A percentile compares a stretch with the other conserved stretches of the same genome.
phyloP scores from a whole-genome alignment of 2,888 invertebrate genomes.

The Agrotis puta region DNA sequence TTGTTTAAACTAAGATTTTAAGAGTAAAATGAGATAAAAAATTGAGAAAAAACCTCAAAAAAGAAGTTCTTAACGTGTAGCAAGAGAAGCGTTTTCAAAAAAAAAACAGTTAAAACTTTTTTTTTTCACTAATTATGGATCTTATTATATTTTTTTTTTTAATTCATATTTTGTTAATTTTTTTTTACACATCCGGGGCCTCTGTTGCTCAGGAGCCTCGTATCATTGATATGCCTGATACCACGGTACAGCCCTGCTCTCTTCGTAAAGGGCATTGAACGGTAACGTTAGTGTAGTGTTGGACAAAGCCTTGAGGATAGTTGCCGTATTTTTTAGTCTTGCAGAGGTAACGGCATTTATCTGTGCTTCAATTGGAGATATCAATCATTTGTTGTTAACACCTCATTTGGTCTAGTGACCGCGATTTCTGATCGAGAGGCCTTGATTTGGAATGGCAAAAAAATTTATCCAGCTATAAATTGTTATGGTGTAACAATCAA shows the following conservation, averaged over 20 bases:
- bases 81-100: too few species aligned
- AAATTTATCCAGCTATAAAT: constrained; percentile 5
- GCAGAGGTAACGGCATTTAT: constrained; percentile 1
- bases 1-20: too few species aligned
- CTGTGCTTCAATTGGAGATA: constrained; percentile 8
- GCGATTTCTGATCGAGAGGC: neutral
- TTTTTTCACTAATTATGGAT: too few species aligned
- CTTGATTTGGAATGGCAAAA: constrained; percentile 2
- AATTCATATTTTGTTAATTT: too few species aligned
- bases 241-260: neutral
- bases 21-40: too few species aligned
- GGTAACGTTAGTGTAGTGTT: constrained; percentile 1
- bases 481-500: neutral
- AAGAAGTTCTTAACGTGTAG: too few species aligned
- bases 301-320: constrained; percentile 22
- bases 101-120: too few species aligned
- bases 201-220: too few species aligned
- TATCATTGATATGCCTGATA: too few species aligned
- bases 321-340: constrained; percentile 30
- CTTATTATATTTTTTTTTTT: too few species aligned
- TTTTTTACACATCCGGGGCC: too few species aligned
- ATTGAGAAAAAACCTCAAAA: too few species aligned
- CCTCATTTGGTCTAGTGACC: constrained; percentile 10
- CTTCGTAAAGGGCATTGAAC: constrained; percentile 67
- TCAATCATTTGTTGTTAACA: constrained; percentile 12